Evolutionary conservation across 2,113 vertebrate genomes (phyloP), one percentile per base, ranked within the genome.

Genomic region (Felis catus): DNA sequence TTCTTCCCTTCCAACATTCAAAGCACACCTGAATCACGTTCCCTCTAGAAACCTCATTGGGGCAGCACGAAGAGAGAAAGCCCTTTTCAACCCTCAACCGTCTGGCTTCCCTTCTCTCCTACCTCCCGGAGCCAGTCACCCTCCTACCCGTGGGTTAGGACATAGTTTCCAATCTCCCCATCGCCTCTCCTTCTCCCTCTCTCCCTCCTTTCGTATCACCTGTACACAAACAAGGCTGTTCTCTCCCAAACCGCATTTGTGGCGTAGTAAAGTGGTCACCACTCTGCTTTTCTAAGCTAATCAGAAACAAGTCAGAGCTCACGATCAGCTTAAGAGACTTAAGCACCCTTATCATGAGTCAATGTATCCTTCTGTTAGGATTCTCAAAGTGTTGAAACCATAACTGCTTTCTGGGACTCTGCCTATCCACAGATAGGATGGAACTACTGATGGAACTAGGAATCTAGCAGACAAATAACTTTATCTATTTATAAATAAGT

Each of bases 11-110:
- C 25, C 78, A 25, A 33, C 45, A 55, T 41, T 55, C 79, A 53
- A 48, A 58, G 65, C 29, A 21, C 29, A 58, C 68, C 29, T 58
- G 61, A 36, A 36, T 4, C 55, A 2, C 1, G 16, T 25, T 63
- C 25, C 85, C 68, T 71, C 68, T 36, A 23, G 55, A 81, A 68
- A 45, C 6, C 58, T 29, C 41, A 45, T 12, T 6, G 55, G 87
- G 23, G 58, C 7, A 41, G 29, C 58, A 39, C 23, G 19, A 4
- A 65, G 41, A 58, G 15, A 79, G 14, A 63, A 29, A 19, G 18
- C 5, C 19, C 18, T 1, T n/a, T 29, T 36, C 1, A 25, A 71
- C 19, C 45, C n/a, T 25, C 12, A 2, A 3, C 1, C 51, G 2
- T 45, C 51, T 48, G 4, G 70, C 10, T 51, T n/a, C 80, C 78